These are phyloP conservation scores for Lutjanus argentimaculatus DNA, from an alignment of 2,797 vertebrate genomes.

Conservation along the genomic window DNA sequence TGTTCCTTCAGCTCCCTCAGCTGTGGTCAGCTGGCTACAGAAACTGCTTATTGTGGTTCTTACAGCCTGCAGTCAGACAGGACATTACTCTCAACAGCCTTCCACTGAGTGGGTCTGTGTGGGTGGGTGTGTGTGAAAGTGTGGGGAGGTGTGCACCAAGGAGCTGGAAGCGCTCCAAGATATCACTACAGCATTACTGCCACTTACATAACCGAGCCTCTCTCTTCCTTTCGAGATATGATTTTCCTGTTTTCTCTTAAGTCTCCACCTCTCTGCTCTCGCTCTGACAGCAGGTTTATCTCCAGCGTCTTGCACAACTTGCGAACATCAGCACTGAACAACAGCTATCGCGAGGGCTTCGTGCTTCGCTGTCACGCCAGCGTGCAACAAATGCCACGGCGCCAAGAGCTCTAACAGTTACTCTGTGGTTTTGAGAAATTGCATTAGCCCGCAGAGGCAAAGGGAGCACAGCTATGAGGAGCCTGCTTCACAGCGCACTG, in stretches of 20 bases:
- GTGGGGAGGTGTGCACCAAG: slow-evolving; percentile 58
- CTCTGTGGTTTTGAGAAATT: slow-evolving; percentile 75
- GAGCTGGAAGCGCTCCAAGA: slow-evolving; percentile 67
- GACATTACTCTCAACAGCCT: slow-evolving; percentile 70
- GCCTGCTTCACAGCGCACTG: slow-evolving; percentile 26
- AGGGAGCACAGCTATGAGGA: slow-evolving; percentile 46
- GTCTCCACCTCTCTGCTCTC: slow-evolving; percentile 12
- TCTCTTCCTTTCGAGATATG: slow-evolving; percentile 6
- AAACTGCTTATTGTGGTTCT: slow-evolving; percentile 65
- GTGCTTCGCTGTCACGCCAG: slow-evolving; percentile 37
- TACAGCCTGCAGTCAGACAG: slow-evolving; percentile 65
- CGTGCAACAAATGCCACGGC: slow-evolving; percentile 44
- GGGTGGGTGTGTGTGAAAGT: slow-evolving; percentile 69
- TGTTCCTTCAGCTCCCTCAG: slow-evolving; percentile 33
- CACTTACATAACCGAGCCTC: slow-evolving; percentile 57
- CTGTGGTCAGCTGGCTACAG: slow-evolving; percentile 61
- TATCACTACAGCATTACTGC: slow-evolving; percentile 49
- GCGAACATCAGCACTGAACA: slow-evolving; percentile 25
- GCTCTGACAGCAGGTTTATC: slow-evolving; percentile 34
- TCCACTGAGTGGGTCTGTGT: slow-evolving; percentile 65
- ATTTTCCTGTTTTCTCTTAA: not conserved
- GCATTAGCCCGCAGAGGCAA: slow-evolving; percentile 57
- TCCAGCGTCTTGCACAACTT: slow-evolving; percentile 23
- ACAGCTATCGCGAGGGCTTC: slow-evolving; percentile 17
- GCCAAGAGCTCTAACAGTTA: slow-evolving; percentile 66